These are phyloP conservation scores for Onychomys leucogaster DNA, from an alignment of 2,797 vertebrate genomes.

Conservation along the genomic window DNA sequence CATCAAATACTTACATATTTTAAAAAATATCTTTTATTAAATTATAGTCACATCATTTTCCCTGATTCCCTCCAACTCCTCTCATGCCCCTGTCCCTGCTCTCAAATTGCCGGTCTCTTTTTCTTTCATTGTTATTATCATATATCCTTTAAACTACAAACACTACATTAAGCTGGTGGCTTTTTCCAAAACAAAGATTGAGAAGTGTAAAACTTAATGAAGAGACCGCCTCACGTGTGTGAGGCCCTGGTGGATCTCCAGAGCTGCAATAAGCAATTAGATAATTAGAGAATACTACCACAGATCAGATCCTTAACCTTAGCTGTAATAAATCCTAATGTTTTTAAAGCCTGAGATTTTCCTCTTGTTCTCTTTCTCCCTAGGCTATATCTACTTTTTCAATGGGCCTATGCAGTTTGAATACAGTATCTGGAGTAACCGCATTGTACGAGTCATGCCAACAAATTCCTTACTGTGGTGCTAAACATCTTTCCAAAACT, in stretches of 20 bases:
- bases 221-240: too few species aligned
- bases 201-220: background rate
- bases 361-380: constrained; percentile 63
- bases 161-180: background rate
- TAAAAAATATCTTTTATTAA: background rate
- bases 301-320: background rate
- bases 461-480: constrained; percentile 95
- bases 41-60: too few species aligned
- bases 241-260: background rate
- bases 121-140: background rate
- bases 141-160: constrained; percentile 17
- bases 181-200: background rate
- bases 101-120: background rate
- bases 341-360: constrained; percentile 40
- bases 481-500: constrained; percentile 82
- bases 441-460: constrained; percentile 91
- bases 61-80: background rate
- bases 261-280: background rate
- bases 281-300: background rate
- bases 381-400: constrained; percentile 95
- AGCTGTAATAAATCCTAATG: background rate
- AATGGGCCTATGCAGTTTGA: constrained; percentile 92
- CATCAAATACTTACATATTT: background rate
- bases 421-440: constrained; percentile 93
- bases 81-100: too few species aligned